Evolutionary conservation across 53 echinoderm and acorn worm genomes (phyloP), one percentile per base, ranked within the genome.

Genomic region (Arbacia lixula): DNA sequence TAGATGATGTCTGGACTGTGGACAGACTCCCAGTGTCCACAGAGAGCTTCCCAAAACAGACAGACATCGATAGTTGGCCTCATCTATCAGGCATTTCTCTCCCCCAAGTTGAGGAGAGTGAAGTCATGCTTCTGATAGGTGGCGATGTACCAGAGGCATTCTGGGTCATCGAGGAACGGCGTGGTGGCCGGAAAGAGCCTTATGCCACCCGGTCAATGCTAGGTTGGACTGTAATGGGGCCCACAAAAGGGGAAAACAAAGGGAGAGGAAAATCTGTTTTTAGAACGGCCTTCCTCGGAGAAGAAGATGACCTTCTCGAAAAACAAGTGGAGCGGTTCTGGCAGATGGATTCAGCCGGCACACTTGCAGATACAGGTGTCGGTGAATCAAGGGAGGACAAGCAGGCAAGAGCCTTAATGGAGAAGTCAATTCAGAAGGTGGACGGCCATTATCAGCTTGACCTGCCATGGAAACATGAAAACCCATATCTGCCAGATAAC

Each of bases 301-400:
- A n/a, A n/a, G n/a, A n/a, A n/a, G n/a, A n/a, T n/a, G n/a, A n/a
- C n/a, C n/a, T n/a, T n/a, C 26, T 76, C 51, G 79, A 88, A 41
- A 46, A 56, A 66, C 82, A 84, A 27, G 58, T 78, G 39, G 38
- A 78, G 60, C 35, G 39, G 27, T 78, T 78, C 46, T 58, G 78
- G 78, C 38, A 60, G 37, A 56, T 89, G 12, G 85, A 85, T 28
- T 83, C 60, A 37, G 73, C 73, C 9, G 62, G 62, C 21, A 31
- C 72, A 25, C 39, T 76, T 5, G 65, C 57, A 9, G 67, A 61
- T 39, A 71, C 64, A 4, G 69, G 56, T 24, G 32, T 73, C 42
- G 89, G 86, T 5, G 58, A 86, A 24, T 89, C n/a, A n/a, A n/a
- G n/a, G n/a, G n/a, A 90, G 16, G 93, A 93, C 39, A 83, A 33